phyloP scores from a whole-genome alignment of 2,888 invertebrate genomes.

The Eristalis tenax region DNA sequence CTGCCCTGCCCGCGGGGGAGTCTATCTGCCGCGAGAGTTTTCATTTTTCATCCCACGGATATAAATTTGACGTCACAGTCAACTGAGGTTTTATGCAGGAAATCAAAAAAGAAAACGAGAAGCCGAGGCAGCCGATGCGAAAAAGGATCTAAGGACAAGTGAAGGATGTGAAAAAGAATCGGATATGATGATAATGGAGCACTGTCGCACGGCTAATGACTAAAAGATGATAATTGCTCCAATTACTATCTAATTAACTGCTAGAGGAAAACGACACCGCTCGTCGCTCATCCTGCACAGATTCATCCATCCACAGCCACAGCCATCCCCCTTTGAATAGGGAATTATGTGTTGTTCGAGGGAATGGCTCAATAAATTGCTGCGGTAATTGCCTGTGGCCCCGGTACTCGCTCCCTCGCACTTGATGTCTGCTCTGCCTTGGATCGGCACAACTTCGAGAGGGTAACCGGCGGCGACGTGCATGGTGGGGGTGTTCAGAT shows the following conservation, averaged over 20 bases:
- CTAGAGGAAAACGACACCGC: conserved; percentile 20
- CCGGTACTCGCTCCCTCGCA: neutral
- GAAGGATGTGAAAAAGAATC: conserved; percentile 38
- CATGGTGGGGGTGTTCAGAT: conserved; percentile 19
- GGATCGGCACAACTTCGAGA: conserved; percentile 21
- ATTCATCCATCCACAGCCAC: neutral
- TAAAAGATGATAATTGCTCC: conserved; percentile 63
- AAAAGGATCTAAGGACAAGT: conserved; percentile 2
- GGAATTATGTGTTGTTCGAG: conserved; percentile 3
- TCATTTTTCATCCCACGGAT: conserved; percentile 44
- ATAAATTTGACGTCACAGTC: conserved; percentile 52
- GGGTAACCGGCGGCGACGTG: no score
- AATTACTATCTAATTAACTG: conserved; percentile 68
- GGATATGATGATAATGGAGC: conserved; percentile 45
- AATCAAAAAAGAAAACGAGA: neutral
- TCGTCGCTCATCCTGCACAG: neutral
- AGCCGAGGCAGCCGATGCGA: no score
- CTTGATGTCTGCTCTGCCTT: conserved; percentile 16
- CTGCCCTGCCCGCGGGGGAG: neutral
- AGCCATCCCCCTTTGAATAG: neutral
- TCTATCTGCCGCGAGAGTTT: neutral
- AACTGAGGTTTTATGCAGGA: conserved; percentile 2
- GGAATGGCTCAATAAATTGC: conserved; percentile 59
- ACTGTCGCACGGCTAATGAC: conserved; percentile 43
- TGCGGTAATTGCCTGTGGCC: conserved; percentile 43